A percentile compares a stretch with the other conserved stretches of the same genome.
These are phyloP conservation scores for Bilobella aurantiaca DNA, from an alignment of 1,140 invertebrate genomes.

Conservation along the genomic window DNA sequence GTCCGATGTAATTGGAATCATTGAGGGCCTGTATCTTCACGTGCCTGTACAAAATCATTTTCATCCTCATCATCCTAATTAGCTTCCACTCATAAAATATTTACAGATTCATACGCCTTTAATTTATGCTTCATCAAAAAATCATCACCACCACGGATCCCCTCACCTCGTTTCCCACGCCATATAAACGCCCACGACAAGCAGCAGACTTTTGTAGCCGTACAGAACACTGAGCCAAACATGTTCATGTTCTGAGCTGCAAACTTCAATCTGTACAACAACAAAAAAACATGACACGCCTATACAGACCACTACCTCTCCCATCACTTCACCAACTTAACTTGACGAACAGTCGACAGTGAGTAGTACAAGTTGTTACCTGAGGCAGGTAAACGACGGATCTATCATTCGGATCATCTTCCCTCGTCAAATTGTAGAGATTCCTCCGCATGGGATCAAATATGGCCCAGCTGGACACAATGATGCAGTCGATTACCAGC, in stretches of 20 bases:
- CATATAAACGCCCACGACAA: conserved; percentile 86
- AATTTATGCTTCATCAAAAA: no score
- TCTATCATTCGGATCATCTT: conserved; percentile 61
- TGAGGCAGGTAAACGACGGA: conserved; percentile 77
- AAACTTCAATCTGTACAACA: conserved; percentile 63
- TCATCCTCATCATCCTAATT: neutral
- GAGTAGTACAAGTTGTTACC: no score
- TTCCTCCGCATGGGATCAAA: conserved; percentile 74
- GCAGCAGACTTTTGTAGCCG: conserved; percentile 73
- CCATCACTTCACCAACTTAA: no score
- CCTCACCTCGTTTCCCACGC: conserved; percentile 83
- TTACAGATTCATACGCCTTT: no score
- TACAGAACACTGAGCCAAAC: conserved; percentile 82
- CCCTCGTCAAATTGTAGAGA: conserved; percentile 68
- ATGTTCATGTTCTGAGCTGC: conserved; percentile 69
- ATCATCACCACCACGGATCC: neutral
- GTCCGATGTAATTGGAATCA: conserved; percentile 91
- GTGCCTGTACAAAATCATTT: conserved; percentile 47
- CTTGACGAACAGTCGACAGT: no score
- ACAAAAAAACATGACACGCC: no score
- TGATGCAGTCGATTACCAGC: conserved; percentile 64
- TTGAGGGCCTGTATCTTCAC: conserved; percentile 95
- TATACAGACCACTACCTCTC: no score
- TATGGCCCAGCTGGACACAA: conserved; percentile 66
- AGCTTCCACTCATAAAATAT: neutral